Percentiles rank a stretch among this genome's conserved stretches.
Evolutionary conservation across 1,140 invertebrate species (phyloP).

Genomic region (Lineus longissimus): DNA sequence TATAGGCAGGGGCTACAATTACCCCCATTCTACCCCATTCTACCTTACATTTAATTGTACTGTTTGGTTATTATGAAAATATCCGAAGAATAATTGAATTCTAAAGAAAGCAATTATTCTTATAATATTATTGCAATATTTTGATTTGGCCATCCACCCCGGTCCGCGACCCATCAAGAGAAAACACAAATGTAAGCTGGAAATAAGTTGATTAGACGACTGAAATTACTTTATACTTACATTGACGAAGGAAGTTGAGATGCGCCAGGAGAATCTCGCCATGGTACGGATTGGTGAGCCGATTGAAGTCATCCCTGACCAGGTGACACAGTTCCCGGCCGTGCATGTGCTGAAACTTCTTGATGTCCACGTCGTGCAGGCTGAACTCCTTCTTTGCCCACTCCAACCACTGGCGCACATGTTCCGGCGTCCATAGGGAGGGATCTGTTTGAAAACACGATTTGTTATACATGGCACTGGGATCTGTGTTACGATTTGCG

Average conservation of each 20-base stretch:
- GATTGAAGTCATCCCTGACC: conserved; percentile 36
- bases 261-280: conserved; percentile 40
- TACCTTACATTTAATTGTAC: too few relatives aligned
- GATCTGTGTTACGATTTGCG: too few relatives aligned
- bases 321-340: conserved; percentile 62
- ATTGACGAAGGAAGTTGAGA: conserved; percentile 41
- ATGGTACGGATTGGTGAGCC: conserved; percentile 34
- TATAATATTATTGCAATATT: too few relatives aligned
- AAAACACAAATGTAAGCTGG: too few relatives aligned
- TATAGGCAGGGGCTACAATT: too few relatives aligned
- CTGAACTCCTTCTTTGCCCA: conserved; percentile 64
- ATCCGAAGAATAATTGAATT: too few relatives aligned
- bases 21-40: too few relatives aligned
- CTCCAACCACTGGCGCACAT: conserved; percentile 64
- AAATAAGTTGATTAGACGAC: too few relatives aligned
- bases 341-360: conserved; percentile 58
- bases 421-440: conserved; percentile 60
- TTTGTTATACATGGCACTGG: not conserved
- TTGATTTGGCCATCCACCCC: too few relatives aligned
- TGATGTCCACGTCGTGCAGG: conserved; percentile 56
- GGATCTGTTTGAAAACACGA: conserved; percentile 57
- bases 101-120: too few relatives aligned
- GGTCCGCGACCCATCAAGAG: too few relatives aligned
- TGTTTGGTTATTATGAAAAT: too few relatives aligned
- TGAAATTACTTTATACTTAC: conserved; percentile 23